Evolutionary conservation across 2,888 invertebrate genomes (phyloP), one percentile per base, ranked within the genome.

Genomic region (Cosmia trapezina): DNA sequence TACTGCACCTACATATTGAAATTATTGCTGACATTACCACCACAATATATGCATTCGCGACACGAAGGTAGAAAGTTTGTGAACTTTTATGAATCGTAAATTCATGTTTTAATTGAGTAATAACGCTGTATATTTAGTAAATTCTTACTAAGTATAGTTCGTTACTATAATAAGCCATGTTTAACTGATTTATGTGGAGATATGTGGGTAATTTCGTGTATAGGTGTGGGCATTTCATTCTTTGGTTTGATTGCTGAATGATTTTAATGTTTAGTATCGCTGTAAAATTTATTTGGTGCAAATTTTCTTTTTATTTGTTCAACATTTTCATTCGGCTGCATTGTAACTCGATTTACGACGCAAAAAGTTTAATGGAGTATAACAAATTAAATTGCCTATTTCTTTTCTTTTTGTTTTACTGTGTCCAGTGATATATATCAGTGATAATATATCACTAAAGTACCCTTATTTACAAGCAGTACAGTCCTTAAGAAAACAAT

Each of bases 21-120:
- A 77, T 88, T 84, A 88, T 84, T 83, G 81, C 86, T 76, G 79
- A 81, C 83, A 80, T 77, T 73, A 70, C 76, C 54, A 70, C 61
- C 77, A 85, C 85, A 88, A 86, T 89, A 85, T 86, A 87, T 85
- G 85, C 86, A 82, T 80, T 86, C 80, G 80, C 80, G 83, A 78
- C 87, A 86, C 83, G 87, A 79, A 88, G 83, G 83, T 83, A 85
- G 83, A 86, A 86, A 85, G 64, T 86, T 84, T 83, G 72, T 85
- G 83, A 86, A 86, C 78, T 86, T 86, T 86, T 84, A 86, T 87
- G 83, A 86, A 86, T 84, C 84, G 80, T 86, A 86, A 84, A 83
- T 86, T 84, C 75, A 78, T 80, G 70, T 86, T 87, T 86, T 88
- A 87, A 88, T 88, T 87, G 85, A 80, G 83, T 86, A 83, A 86